Base-by-base conservation (phyloP, 1,140 invertebrate genomes). In the Galendromus occidentalis region DNA sequence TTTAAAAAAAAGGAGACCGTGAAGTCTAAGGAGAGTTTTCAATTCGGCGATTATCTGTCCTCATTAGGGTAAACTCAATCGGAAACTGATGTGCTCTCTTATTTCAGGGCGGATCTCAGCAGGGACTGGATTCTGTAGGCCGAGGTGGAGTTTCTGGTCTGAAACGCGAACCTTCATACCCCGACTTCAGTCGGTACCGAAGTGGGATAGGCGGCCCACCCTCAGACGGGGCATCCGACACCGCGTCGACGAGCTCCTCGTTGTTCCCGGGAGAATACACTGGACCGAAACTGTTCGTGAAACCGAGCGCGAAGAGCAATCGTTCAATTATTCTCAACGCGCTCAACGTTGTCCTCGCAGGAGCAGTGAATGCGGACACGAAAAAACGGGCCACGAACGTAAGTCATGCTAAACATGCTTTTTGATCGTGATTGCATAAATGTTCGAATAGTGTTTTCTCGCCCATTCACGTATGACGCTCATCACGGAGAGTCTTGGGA, bases 291-390 rank as follows among this genome's bases (percentile, higher is more conserved):
- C 79, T 98, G 66, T 98, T 94, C 76, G 94, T 95, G 73, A 94
- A 97, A 78, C 92, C 94, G 69, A 82, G 87, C 45, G 87, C 90
- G 22, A 95, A 96, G 76, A 94, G 91, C 6, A 99, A 99, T 79
- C 83, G 94, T 67, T 85, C 85, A 70, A 93, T 98, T 69, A 95
- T 98, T 78, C 75, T 93, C 69, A 99, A 98, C 76, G 95, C 95
- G 45, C 91, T 98, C 29, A 92, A 95, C 75, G 95, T 96, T 76
- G 92, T 98, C 65, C 92, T 98, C 75, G 94, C 94, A 42, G 95
- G 95, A 66, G 88, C 84, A 42, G 95, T 98, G 2, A 98, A 98
- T 78, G 83, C 82, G 66, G 91, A 95, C 71, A 85, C 88, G 18
- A 95, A 96, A 76, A 83, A 86, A 69, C 84, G 90, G 72, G 91